Base-by-base conservation (phyloP, 2,888 invertebrate species). In the Leptothorax acervorum region DNA sequence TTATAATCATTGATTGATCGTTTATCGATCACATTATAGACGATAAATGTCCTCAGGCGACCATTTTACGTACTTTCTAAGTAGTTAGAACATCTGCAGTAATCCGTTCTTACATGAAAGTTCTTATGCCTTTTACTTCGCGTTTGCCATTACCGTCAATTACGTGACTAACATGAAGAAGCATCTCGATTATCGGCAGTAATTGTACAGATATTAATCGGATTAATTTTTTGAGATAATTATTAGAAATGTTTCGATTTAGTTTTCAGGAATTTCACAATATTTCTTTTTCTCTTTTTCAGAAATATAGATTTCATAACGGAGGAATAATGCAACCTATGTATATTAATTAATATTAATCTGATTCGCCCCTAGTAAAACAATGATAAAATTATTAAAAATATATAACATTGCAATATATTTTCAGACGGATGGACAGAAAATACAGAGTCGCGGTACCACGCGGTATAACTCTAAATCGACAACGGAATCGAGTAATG, bases 391-490 rank as follows among this genome's bases (percentile, higher is more conserved):
- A 53, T 55, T 28, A 12, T 15, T n/a, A 76, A 39, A 63, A 63
- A 23, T 42, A 28, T 15, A 0, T 31, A 39, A 15, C 15, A 8
- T n/a, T 42, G 23, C 8, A 31, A 39, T 83, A 79, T 78, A 62
- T 85, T 87, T 92, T 23, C 81, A 94, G 94, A 86, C 85, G 84
- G 93, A 91, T 53, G 91, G 90, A 73, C 92, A 89, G 81, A 92
- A 90, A 85, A 28, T 88, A 63, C 89, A 89, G 8, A 86, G 87
- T 85, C 92, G 93, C 11, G 92, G 93, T 39, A 87, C 83, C 62
- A 86, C 90, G n/a, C 92, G 92, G 76, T 94, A 92, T 81, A 91
- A 90, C 70, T 68, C 88, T 31, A 92, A 92, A 86, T 87, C 86
- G 62, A 85, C 68, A 9, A 90, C 92, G 83, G 89, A 92, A 39